Evolutionary conservation across 2,888 invertebrate genomes (phyloP), one percentile per base, ranked within the genome.

Genomic region (Allolobophora icterica): DNA sequence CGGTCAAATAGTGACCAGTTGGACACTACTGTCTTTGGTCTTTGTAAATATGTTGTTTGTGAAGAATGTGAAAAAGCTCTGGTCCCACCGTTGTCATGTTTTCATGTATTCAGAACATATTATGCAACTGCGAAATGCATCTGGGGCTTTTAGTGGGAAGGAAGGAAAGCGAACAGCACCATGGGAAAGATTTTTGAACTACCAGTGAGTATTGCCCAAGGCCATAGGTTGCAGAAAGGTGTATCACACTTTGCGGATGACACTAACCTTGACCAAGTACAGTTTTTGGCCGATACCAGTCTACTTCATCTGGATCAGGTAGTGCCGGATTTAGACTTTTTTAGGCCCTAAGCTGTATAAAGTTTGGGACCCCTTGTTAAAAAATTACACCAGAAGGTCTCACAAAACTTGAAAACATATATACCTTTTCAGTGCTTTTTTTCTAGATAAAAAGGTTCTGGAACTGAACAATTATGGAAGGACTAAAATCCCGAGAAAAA

Each of bases 11-110:
- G 71, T 71, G 71, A 71, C 71, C 71, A 71, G n/a, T 71, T 71
- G 8, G 11, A 71, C 11, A 19, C 45, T 45, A 45, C 71, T n/a
- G 71, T 71, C 71, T 71, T 30, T 71, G 71, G 71, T 71, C 71
- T n/a, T n/a, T 71, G 71, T 71, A 71, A 71, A 71, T 71, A 71
- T 71, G 30, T 71, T 71, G 71, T 71, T n/a, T 71, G 71, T n/a
- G 71, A 71, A 71, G 71, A n/a, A 71, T 71, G n/a, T 71, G n/a
- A 71, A 71, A 58, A 52, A 52, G 52, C 52, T 24, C 19, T 52
- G 52, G 52, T 24, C 52, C 52, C 1, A 13, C 71, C 30, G 8
- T 71, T 71, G 30, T 30, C n/a, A 11, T 71, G n/a, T 71, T 71
- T 71, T 71, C 71, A 71, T 71, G 8, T 71, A 71, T 30, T 71